A percentile compares a stretch with the other conserved stretches of the same genome.
phyloP scores from a whole-genome alignment of 1,140 invertebrate genomes.

The Drosophila burlai region DNA sequence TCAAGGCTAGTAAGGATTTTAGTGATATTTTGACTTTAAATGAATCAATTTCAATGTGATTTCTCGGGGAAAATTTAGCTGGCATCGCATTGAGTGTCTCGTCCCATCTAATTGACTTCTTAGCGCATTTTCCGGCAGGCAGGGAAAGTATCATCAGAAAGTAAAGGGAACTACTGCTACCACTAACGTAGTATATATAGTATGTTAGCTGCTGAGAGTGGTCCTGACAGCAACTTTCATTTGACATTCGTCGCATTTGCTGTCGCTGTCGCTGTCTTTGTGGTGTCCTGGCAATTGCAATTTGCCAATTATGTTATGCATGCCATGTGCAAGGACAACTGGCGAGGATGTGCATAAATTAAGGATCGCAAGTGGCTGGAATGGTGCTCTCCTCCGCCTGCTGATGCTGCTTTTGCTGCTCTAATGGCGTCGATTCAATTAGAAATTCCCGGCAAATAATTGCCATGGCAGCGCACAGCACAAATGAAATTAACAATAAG shows the following conservation, averaged over 20 bases:
- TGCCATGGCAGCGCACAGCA: conserved; percentile 43
- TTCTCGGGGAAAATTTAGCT: not conserved
- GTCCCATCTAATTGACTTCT: conserved; percentile 29
- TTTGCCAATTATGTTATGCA: conserved; percentile 50
- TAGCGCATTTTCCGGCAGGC: conserved; percentile 14
- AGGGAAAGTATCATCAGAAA: not conserved
- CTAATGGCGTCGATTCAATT: conserved; percentile 74
- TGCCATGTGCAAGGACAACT: conserved; percentile 47
- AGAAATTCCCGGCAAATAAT: conserved; percentile 63
- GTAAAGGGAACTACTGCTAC: not conserved
- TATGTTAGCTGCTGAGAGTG: not conserved
- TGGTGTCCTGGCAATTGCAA: conserved; percentile 40
- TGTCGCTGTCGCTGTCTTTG: conserved; percentile 37
- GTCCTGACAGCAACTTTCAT: conserved; percentile 41
- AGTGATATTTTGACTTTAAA: not conserved
- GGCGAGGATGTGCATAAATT: conserved; percentile 43
- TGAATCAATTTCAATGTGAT: not conserved
- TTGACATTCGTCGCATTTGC: conserved; percentile 31
- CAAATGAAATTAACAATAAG: conserved; percentile 53
- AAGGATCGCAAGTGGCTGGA: conserved; percentile 31
- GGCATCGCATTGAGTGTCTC: not conserved
- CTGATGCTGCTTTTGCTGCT: conserved; percentile 4
- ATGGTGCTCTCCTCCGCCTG: not conserved
- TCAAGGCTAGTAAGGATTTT: not conserved
- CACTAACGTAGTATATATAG: not conserved